Evolutionary conservation across 2,888 invertebrate species (phyloP), one percentile per base, ranked within the genome.

Genomic region (Habroteleia sp.): DNA sequence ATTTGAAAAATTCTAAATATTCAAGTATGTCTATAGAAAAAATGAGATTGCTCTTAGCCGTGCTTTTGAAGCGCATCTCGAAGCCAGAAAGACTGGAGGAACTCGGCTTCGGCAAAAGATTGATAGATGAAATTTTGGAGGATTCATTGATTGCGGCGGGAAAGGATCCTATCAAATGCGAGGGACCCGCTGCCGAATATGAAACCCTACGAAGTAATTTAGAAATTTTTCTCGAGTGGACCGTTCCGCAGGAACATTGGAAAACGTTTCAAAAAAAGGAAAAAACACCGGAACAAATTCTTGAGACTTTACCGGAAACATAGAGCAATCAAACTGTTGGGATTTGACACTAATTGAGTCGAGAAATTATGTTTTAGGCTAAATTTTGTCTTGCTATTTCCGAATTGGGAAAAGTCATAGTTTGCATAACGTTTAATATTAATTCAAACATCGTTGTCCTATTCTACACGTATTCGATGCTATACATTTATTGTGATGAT

Each of bases 61-160:
- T 96, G 35, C 91, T 96, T 33, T 89, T 96, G 52, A 95, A 95
- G 81, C 94, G 94, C 88, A 96, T 96, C 77, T 95, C 95, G 10
- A 92, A 93, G n/a, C 93, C 93, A 77, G 93, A 94, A 79, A 92
- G 93, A 82, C 90, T 96, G 39, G 92, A 93, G 74, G 93, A 93
- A 82, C 89, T 96, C 84, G 96, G 96, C 81, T 93, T 92, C 89
- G 94, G 94, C 66, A 91, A 91, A 81, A 88, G 93, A 46, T 91
- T 95, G 3, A 95, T 96, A 74, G 96, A 96, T 85, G 94, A 95
- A 76, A 93, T 96, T 1, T 90, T 96, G 0, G 90, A 93, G 54
- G 94, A 95, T 78, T 95, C 95, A 0, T 90, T 96, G 31, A 92
- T 93, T 83, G 91, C 93, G 25, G 95, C 95, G 72, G 94, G 94